phyloP scores from a whole-genome alignment of 2,113 vertebrate species.

The Indicator maculatus region DNA sequence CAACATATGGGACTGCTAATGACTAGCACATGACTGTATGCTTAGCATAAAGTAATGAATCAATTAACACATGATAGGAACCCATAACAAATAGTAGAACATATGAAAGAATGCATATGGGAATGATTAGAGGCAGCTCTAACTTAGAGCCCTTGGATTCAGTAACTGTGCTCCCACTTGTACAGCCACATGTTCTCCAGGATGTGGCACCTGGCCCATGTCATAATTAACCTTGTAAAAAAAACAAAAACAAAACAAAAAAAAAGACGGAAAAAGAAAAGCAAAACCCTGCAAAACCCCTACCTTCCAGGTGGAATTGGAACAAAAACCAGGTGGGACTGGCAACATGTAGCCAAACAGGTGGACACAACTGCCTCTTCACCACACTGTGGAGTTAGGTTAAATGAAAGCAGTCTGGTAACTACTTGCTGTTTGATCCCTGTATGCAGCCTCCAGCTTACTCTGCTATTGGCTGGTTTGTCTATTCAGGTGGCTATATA shows the following conservation, averaged over 20 bases:
- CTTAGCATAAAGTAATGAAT: conserved; percentile 17
- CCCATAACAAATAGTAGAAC: not conserved
- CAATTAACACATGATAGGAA: not conserved
- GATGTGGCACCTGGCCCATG: not conserved
- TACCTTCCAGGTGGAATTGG: not conserved
- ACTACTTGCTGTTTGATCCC: not conserved
- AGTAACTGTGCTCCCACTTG: not conserved
- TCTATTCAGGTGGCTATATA: not conserved
- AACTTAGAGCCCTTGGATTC: not conserved
- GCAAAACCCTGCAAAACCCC: rapidly evolving
- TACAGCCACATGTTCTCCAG: not conserved
- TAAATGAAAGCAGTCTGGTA: not conserved
- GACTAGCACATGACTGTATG: not conserved
- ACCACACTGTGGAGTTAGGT: not conserved
- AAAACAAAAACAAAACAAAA: no score
- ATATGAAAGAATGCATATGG: not conserved
- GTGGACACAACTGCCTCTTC: not conserved
- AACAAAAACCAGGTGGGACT: not conserved
- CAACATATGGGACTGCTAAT: not conserved
- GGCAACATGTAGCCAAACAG: not conserved
- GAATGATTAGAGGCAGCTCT: not conserved
- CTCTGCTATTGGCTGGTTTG: not conserved
- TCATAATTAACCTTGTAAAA: not conserved
- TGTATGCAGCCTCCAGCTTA: rapidly evolving
- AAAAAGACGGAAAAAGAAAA: no score